A percentile compares a stretch with the other conserved stretches of the same genome.
Conservation (phyloP, 2,113 vertebrate genomes). For the Genyomyrus donnyi region DNA sequence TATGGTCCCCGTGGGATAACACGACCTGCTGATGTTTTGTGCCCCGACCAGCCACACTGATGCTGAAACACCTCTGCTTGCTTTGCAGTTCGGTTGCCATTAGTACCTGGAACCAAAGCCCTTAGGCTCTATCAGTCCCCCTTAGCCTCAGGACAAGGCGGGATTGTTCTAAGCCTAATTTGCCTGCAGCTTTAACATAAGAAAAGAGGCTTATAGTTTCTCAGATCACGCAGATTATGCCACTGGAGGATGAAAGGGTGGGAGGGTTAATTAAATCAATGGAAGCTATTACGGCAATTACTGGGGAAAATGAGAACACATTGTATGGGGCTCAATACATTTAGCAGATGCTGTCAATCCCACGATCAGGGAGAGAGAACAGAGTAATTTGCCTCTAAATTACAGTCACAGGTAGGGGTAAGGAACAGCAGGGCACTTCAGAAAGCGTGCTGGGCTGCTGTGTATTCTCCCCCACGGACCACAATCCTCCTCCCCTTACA, state of each 20-base stretch:
- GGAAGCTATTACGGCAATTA: constrained; percentile 70
- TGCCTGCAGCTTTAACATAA: constrained; percentile 42
- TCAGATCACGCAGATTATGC: constrained; percentile 59
- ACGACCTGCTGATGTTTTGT: neutral
- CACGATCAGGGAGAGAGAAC: constrained; percentile 39
- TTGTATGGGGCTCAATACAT: constrained; percentile 59
- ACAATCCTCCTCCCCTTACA: neutral
- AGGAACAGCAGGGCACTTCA: neutral
- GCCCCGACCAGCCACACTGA: neutral
- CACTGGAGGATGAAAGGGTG: constrained; percentile 22
- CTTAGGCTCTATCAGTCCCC: neutral
- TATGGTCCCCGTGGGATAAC: constrained; percentile 7
- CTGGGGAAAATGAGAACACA: constrained; percentile 52
- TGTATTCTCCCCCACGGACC: neutral
- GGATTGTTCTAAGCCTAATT: constrained; percentile 47
- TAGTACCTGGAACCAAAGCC: constrained; percentile 26
- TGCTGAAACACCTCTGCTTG: neutral
- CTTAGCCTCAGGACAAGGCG: neutral
- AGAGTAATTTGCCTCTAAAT: constrained; percentile 42
- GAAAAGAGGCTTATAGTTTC: constrained; percentile 37
- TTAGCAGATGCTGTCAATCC: constrained; percentile 52
- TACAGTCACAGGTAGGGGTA: constrained; percentile 25
- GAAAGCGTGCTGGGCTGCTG: neutral
- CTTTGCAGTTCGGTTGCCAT: constrained; percentile 17
- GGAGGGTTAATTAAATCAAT: constrained; percentile 65